phyloP scores from a whole-genome alignment of 2,113 vertebrate species.

The human (Homo sapiens) region DNA sequence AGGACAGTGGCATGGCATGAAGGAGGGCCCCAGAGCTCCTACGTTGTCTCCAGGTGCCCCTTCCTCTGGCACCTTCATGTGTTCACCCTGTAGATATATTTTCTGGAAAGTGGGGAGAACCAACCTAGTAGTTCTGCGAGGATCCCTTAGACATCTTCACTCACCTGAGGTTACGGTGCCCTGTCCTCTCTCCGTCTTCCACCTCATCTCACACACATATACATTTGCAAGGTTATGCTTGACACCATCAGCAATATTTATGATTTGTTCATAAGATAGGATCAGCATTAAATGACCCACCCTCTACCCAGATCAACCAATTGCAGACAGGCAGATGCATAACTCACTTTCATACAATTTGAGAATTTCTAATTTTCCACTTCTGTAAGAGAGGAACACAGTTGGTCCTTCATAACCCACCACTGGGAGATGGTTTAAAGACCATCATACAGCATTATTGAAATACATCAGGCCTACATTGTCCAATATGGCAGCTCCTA shows the following conservation, averaged over 20 bases:
- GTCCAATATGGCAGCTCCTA: neutral
- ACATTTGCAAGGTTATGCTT: neutral
- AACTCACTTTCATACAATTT: neutral
- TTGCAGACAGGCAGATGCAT: neutral
- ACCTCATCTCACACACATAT: neutral
- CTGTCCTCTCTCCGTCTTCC: no score
- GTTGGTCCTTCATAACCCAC: neutral
- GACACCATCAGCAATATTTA: neutral
- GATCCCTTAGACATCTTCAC: neutral
- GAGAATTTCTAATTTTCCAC: neutral
- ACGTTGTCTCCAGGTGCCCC: neutral
- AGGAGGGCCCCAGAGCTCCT: neutral
- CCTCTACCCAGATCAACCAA: neutral
- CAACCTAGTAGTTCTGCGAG: neutral
- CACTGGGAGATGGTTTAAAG: neutral
- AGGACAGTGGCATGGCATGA: neutral
- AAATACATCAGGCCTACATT: no score
- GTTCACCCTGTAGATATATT: neutral
- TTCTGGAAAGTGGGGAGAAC: neutral
- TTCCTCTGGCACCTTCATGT: neutral
- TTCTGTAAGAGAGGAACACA: neutral
- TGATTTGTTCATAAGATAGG: neutral
- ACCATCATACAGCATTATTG: neutral
- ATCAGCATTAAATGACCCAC: neutral
- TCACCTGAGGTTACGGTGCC: fast-evolving